These are phyloP conservation scores for Andrena bucephala DNA, from an alignment of 2,888 invertebrate genomes.

Conservation along the genomic window DNA sequence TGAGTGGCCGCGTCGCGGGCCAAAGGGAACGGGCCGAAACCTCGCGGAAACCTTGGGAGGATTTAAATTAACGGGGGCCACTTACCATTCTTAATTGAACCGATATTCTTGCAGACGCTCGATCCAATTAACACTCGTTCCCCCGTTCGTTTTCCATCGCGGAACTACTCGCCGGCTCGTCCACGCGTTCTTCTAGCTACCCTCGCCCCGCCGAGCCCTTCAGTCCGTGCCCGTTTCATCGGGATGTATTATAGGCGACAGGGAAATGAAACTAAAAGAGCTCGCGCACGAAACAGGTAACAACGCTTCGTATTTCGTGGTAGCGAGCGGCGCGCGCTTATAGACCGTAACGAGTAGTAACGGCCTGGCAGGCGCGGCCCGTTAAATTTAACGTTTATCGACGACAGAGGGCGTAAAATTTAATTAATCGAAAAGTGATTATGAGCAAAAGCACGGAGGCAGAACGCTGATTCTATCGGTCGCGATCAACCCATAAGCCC, in stretches of 20 bases:
- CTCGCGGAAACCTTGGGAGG: constrained; percentile 36
- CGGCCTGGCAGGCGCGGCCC: constrained; percentile 70
- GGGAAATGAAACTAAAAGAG: not conserved
- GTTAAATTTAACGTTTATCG: constrained; percentile 85
- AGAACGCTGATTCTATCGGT: constrained; percentile 84
- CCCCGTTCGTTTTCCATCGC: constrained; percentile 2
- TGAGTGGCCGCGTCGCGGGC: constrained; percentile 57
- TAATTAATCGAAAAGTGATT: constrained; percentile 85
- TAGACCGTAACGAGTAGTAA: constrained; percentile 70
- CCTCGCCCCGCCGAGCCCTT: constrained; percentile 22
- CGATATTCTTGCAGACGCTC: constrained; percentile 58
- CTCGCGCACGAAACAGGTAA: not conserved
- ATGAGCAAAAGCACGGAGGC: constrained; percentile 81
- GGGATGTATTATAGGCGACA: constrained; percentile 8
- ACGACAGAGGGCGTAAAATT: constrained; percentile 82
- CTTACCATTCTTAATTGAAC: constrained; percentile 64
- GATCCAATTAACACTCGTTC: constrained; percentile 56
- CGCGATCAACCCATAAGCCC: constrained; percentile 83
- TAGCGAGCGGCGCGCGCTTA: constrained; percentile 44
- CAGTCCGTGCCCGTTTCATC: not conserved
- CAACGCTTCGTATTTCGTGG: constrained; percentile 47
- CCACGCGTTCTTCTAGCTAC: not conserved
- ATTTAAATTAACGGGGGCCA: constrained; percentile 56
- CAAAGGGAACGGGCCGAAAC: constrained; percentile 49
- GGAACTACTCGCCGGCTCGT: not conserved